Evolutionary conservation across 2,113 vertebrate genomes (phyloP).

Genomic region (Pyrgilauda ruficollis): DNA sequence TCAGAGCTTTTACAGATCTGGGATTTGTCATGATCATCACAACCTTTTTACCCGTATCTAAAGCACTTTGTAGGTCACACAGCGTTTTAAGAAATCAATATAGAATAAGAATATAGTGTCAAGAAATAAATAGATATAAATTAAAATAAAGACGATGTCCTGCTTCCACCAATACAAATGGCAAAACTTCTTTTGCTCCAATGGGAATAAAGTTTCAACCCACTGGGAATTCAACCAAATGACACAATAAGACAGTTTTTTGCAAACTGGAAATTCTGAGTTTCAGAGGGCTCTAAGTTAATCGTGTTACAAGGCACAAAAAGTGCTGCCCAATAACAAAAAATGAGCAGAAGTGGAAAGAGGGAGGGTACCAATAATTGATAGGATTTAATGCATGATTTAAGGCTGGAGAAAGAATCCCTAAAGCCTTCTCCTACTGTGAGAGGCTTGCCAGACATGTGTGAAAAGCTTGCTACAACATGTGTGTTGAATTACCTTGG

Average conservation of each 20-base stretch:
- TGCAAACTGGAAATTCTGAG: neutral
- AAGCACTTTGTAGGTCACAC: neutral
- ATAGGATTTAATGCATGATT: constrained; percentile 32
- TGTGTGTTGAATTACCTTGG: constrained; percentile 23
- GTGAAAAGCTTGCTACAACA: constrained; percentile 30
- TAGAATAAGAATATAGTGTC: neutral
- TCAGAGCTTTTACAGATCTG: neutral
- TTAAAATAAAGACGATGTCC: neutral
- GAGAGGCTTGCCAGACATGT: constrained; percentile 28
- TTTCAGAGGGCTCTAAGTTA: neutral
- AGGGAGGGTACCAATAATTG: neutral
- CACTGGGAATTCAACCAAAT: neutral
- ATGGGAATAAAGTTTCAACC: neutral
- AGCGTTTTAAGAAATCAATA: neutral
- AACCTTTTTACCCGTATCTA: neutral
- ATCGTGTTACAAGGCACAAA: neutral
- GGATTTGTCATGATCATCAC: neutral
- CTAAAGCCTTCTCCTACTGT: neutral
- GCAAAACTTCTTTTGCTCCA: neutral
- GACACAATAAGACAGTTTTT: neutral
- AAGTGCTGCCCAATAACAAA: neutral
- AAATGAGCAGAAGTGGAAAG: neutral
- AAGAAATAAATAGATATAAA: neutral
- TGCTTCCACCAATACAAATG: neutral
- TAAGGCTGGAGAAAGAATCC: constrained; percentile 8